Evolutionary conservation across 1,140 invertebrate genomes (phyloP).

Genomic region (Drosophila kepulauana): DNA sequence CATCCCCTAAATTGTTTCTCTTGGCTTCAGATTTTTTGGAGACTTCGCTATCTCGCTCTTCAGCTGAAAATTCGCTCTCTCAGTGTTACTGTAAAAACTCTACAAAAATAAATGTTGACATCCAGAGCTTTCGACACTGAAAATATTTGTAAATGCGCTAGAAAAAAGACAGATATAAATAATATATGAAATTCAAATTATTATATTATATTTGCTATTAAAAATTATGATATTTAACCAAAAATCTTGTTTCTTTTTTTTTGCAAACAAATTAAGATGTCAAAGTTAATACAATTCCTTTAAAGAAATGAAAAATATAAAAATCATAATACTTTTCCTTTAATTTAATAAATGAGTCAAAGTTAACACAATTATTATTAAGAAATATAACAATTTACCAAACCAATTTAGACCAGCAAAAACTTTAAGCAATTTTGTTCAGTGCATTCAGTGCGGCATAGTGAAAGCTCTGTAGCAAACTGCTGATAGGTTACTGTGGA

Average conservation of each 20-base stretch:
- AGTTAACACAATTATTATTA: not conserved
- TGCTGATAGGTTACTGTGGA: slow-evolving; percentile 53
- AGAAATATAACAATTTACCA: not conserved
- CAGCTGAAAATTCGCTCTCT: slow-evolving; percentile 12
- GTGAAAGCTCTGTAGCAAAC: slow-evolving; percentile 46
- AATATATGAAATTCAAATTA: no score
- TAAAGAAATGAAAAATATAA: not conserved
- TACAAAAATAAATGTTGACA: slow-evolving; percentile 47
- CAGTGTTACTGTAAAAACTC: slow-evolving; percentile 35
- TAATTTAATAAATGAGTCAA: not conserved
- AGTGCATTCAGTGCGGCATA: slow-evolving; percentile 31
- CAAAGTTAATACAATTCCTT: no score
- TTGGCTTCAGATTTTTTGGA: slow-evolving; percentile 54
- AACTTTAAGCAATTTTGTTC: not conserved
- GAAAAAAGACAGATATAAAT: no score
- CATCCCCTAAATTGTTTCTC: slow-evolving; percentile 53
- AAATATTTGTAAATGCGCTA: not conserved
- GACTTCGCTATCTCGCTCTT: slow-evolving; percentile 40
- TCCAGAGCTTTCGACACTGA: slow-evolving; percentile 64
- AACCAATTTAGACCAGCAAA: not conserved
- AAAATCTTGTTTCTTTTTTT: no score
- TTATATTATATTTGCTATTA: no score
- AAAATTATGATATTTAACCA: no score
- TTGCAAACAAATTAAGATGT: no score
- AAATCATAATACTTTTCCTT: not conserved